Evolutionary conservation across 1,140 invertebrate genomes (phyloP), one percentile per base, ranked within the genome.

Genomic region (Leucophenga varia): DNA sequence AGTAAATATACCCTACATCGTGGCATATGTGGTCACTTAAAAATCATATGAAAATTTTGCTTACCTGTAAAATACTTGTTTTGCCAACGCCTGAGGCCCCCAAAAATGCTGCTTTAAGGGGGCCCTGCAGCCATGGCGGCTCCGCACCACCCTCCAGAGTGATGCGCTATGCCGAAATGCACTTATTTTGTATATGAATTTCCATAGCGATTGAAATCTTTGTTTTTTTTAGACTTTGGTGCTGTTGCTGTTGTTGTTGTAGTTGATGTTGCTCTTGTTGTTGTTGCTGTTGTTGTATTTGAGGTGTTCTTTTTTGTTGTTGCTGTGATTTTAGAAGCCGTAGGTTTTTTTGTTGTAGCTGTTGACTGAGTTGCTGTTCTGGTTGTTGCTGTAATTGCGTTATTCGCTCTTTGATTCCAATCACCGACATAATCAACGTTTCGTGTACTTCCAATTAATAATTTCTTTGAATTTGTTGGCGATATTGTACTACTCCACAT

Each of bases 81-180:
- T 90, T 90, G 54, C 88, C 88, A 55, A 89, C 88, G 44, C 84
- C 85, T 39, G 87, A 82, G 50, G 87, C 87, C 36, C 88, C 88
- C 49, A 90, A 79, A 53, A 90, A 80, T 57, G 89, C 84, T 43
- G 89, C 85, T 79, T 90, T 90, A 75, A 90, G 82, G 56, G 82
- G 79, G 75, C 85, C 84, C 75, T 82, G 79, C 58, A 73, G 64
- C 72, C 72, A 74, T 72, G 72, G 72, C 61, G 72, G 67, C 64
- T 73, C 71, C 47, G 61, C 61, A 64, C 70, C 70, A 70, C 72
- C 72, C 70, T 75, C 72, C 72, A 75, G 72, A 74, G 72, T 75
- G 72, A 74, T 74, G 60, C 72, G 72, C 72, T 75, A 75, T 75
- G 72, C 72, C 67, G 72, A 72, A 55, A 73, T 70, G 63, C 64